A percentile compares a stretch with the other conserved stretches of the same genome.
These are phyloP conservation scores for Sylvilagus bachmani DNA, from an alignment of 2,113 vertebrate genomes.

Conservation along the genomic window DNA sequence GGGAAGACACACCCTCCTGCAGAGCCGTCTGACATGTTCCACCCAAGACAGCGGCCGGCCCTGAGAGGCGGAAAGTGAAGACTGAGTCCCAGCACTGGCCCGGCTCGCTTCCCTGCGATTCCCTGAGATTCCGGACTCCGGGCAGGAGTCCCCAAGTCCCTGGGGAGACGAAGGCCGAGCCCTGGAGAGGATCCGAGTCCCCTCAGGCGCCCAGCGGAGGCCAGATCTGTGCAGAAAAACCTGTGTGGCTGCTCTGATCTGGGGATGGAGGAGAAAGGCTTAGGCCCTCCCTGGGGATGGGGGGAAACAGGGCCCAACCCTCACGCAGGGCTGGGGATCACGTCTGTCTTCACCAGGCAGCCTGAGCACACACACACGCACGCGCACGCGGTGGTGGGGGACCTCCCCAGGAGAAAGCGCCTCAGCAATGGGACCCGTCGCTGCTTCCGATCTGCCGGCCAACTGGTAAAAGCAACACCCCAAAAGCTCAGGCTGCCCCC, in stretches of 20 bases:
- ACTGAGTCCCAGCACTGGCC: accelerated
- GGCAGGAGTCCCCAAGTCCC: not conserved
- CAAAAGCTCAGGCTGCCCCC: not conserved
- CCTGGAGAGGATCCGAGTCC: too few relatives aligned
- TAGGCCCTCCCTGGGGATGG: not conserved
- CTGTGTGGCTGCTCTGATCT: not conserved
- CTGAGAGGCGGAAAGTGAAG: too few relatives aligned
- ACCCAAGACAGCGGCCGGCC: accelerated
- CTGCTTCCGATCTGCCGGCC: not conserved
- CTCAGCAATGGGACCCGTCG: not conserved
- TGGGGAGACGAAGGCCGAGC: not conserved
- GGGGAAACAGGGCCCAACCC: too few relatives aligned
- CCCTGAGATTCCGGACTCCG: not conserved
- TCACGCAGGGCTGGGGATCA: accelerated
- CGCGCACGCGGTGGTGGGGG: not conserved
- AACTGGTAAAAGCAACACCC: constrained; percentile 6
- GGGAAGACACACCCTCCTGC: not conserved
- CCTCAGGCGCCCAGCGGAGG: too few relatives aligned
- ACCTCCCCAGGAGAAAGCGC: not conserved
- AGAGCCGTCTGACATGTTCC: too few relatives aligned
- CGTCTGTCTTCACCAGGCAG: not conserved
- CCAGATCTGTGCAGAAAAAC: not conserved
- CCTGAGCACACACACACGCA: not conserved
- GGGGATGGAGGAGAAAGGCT: not conserved
- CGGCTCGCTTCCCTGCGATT: not conserved